Conservation (phyloP, 2,113 vertebrate species). For the Lophotis ruficrista region DNA sequence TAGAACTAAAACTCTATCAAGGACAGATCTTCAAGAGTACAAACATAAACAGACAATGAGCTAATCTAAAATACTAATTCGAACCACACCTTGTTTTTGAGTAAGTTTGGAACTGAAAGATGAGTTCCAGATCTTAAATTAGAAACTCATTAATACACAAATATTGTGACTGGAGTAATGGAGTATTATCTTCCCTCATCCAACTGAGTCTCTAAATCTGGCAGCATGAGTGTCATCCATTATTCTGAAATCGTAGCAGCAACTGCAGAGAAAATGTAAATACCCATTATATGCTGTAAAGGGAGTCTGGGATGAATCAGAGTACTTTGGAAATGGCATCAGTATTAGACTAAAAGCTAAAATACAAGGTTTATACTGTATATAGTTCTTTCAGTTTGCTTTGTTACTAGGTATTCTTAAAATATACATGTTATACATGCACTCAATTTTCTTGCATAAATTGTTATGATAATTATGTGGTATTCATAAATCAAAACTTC, state of each 20-base stretch:
- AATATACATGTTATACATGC: slow-evolving; percentile 39
- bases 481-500: slow-evolving; percentile 34
- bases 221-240: background rate
- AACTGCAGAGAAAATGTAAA: slow-evolving; percentile 46
- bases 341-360: slow-evolving; percentile 21
- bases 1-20: background rate
- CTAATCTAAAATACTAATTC: background rate
- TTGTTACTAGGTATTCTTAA: slow-evolving; percentile 34
- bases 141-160: background rate
- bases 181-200: background rate
- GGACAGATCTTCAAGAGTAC: background rate
- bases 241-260: slow-evolving; percentile 42
- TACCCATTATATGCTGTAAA: slow-evolving; percentile 34
- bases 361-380: background rate
- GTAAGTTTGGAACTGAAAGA: background rate
- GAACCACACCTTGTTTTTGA: background rate
- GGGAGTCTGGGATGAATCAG: slow-evolving; percentile 16
- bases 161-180: background rate
- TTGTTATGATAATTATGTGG: slow-evolving; percentile 7
- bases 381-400: slow-evolving; percentile 21
- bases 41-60: background rate
- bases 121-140: background rate
- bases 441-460: slow-evolving; percentile 12
- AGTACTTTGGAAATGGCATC: slow-evolving; percentile 53
- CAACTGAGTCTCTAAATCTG: background rate